Conservation (phyloP, 2,797 vertebrate species). For the Hydrolagus colliei region DNA sequence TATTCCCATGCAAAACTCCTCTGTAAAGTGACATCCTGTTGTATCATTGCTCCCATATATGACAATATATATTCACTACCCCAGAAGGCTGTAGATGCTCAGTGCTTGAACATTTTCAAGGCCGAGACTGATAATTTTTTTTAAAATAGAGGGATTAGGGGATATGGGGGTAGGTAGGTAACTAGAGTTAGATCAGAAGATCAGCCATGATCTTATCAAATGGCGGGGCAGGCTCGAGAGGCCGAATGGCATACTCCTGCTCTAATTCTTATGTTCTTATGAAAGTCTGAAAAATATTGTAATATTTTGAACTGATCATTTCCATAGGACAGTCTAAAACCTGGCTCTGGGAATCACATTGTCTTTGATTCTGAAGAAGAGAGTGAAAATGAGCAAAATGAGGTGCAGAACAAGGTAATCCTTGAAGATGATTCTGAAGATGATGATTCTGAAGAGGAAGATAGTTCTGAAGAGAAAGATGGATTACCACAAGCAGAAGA, state of each 20-base stretch:
- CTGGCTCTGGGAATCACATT: conserved; percentile 65
- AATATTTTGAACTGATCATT: background rate
- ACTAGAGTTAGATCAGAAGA: no score
- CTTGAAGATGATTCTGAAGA: conserved; percentile 31
- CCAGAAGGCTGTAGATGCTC: no score
- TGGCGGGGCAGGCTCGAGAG: no score
- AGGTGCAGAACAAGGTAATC: conserved; percentile 15
- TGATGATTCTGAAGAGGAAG: conserved; percentile 33
- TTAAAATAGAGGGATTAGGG: no score
- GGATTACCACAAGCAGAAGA: conserved; percentile 38
- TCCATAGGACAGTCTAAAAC: conserved; percentile 58
- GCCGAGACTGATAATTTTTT: no score
- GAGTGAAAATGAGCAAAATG: conserved; percentile 42
- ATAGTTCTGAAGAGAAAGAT: conserved; percentile 35
- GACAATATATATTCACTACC: no score
- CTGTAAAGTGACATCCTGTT: background rate
- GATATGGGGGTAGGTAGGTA: no score
- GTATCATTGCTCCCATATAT: background rate
- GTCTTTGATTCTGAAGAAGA: conserved; percentile 75
- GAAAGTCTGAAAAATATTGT: background rate
- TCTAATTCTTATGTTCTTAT: no score
- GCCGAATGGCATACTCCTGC: no score
- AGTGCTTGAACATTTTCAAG: no score
- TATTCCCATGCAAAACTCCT: background rate
- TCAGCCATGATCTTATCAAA: no score